Evolutionary conservation across 2,797 vertebrate species (phyloP), one percentile per base, ranked within the genome.

Genomic region (Poecilia velifera): DNA sequence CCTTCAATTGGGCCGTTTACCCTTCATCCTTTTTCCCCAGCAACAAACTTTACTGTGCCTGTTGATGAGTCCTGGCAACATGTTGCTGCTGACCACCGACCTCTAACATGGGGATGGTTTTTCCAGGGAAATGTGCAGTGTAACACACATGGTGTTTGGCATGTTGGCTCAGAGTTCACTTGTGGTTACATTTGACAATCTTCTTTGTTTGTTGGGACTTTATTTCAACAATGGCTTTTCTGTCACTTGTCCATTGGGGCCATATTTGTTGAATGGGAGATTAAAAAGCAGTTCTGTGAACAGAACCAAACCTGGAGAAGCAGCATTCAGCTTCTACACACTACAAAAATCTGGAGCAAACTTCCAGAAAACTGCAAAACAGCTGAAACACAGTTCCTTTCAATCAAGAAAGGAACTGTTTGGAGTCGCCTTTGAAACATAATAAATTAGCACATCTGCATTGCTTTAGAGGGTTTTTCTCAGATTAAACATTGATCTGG

Each of bases 401-500:
- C 47, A 22, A 3, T 51, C 6, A 51, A 51, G 20, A 8, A 34
- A 34, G 34, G 34, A 34, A 34, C 34, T 51, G 49, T 22, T 22
- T 22, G 22, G 49, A 22, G 18, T 51, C 1, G 49, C 49, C 49
- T 51, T 51, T 51, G 49, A 51, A 7, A 20, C 49, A 8, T 51
- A 22, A 22, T 8, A 43, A 70, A 70, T 6, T 41, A 43, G 66
- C 20, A n/a, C 39, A 43, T 13, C 3, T 6, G 36, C 4, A n/a
- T 70, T 64, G 18, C 8, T 20, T 39, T 66, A 36, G 34, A 20
- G 7, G 8, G 18, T 41, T 36, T 68, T 41, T 9, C 76, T 82
- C 77, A 88, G 82, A 90, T 87, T 22, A 83, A 84, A 80, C 86
- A 84, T 83, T 89, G 84, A 90, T 92, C 81, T 68, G 73, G 72